Percentiles rank a stretch among this genome's conserved stretches.
phyloP scores from a whole-genome alignment of 2,113 vertebrate species.

The Chitala chitala region DNA sequence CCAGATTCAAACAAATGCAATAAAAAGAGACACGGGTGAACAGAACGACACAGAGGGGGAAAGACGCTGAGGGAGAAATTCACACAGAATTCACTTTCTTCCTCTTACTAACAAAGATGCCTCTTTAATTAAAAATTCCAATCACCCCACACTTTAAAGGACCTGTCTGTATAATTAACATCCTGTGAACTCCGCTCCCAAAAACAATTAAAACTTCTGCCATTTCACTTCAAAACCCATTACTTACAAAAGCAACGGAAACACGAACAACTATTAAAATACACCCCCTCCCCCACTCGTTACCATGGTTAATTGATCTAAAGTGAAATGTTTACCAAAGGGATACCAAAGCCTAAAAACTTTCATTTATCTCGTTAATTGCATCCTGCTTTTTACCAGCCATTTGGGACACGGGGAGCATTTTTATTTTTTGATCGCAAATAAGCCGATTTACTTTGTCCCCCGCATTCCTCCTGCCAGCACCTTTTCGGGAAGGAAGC shows the following conservation, averaged over 20 bases:
- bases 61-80: slow-evolving; percentile 5
- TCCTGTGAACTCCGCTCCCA: slow-evolving; percentile 54
- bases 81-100: neutral
- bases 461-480: neutral
- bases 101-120: slow-evolving; percentile 14
- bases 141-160: slow-evolving; percentile 61
- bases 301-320: slow-evolving; percentile 66
- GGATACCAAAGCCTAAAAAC: slow-evolving; percentile 57
- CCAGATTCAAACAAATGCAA: slow-evolving; percentile 37
- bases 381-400: slow-evolving; percentile 22
- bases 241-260: slow-evolving; percentile 65
- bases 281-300: slow-evolving; percentile 59
- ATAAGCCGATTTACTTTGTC: slow-evolving; percentile 37
- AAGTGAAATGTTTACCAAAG: slow-evolving; percentile 63
- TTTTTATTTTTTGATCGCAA: slow-evolving; percentile 46
- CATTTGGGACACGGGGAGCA: slow-evolving; percentile 39
- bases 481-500: neutral
- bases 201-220: slow-evolving; percentile 69
- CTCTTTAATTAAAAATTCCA: slow-evolving; percentile 49
- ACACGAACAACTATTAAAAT: slow-evolving; percentile 56
- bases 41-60: neutral
- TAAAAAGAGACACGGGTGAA: slow-evolving; percentile 28
- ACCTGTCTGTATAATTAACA: slow-evolving; percentile 65
- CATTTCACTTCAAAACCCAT: slow-evolving; percentile 64
- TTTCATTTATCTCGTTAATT: slow-evolving; percentile 44